These are phyloP conservation scores for Chaetodon trifasciatus DNA, from an alignment of 2,797 vertebrate genomes.

Conservation along the genomic window DNA sequence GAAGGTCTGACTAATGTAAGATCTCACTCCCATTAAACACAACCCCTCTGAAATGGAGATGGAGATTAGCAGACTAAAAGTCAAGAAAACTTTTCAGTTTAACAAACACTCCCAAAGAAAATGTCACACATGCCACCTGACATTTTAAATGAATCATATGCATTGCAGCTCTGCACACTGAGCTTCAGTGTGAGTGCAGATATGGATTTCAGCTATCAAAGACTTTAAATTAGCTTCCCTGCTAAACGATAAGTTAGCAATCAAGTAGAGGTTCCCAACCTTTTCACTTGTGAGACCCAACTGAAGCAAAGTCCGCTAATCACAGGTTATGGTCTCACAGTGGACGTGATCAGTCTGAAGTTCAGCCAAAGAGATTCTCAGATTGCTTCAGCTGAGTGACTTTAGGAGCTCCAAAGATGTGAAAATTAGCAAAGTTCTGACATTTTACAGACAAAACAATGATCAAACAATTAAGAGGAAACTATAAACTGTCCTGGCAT, in stretches of 20 bases:
- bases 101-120: not conserved
- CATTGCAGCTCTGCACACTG: not conserved
- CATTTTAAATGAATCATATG: constrained; percentile 3
- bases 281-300: no score
- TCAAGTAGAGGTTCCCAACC: no score
- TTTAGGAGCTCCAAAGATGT: no score
- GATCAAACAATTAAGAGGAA: not conserved
- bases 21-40: constrained; percentile 18
- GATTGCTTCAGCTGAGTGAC: no score
- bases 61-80: not conserved
- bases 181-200: not conserved
- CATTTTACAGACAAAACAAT: not conserved
- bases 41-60: not conserved
- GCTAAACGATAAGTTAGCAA: no score
- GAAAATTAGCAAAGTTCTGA: no score
- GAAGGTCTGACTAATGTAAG: constrained; percentile 13
- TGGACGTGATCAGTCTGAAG: no score
- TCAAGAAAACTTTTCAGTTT: not conserved
- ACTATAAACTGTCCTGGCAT: not conserved
- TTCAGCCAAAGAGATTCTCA: no score
- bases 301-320: no score
- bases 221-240: no score
- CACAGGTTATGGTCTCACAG: no score
- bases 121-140: not conserved
- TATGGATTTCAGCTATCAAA: not conserved